phyloP scores from a whole-genome alignment of 2,797 vertebrate species.

The Scolopax bukidnonensis region DNA sequence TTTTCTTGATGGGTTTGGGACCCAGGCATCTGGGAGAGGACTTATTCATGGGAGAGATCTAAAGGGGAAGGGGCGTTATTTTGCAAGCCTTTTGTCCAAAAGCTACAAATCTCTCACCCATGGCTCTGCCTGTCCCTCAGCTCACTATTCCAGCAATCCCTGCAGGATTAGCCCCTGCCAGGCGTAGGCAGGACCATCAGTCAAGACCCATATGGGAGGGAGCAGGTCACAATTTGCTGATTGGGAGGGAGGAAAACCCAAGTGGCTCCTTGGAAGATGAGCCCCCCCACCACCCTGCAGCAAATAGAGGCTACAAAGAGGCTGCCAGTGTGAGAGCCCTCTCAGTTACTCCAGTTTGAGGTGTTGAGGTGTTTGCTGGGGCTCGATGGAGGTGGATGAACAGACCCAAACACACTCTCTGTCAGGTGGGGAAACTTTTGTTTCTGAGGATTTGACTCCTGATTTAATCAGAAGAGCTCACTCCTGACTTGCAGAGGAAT shows the following conservation, averaged over 20 bases:
- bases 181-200: neutral
- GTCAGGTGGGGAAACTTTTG: neutral
- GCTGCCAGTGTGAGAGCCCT: neutral
- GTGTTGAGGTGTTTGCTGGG: neutral
- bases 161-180: neutral
- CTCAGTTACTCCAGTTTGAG: neutral
- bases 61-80: neutral
- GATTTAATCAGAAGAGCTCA: neutral
- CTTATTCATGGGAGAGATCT: neutral
- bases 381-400: neutral
- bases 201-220: neutral
- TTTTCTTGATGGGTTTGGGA: neutral
- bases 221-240: neutral
- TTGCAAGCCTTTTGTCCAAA: neutral
- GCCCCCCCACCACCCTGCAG: neutral
- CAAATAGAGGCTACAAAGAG: neutral
- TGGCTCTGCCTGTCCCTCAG: neutral
- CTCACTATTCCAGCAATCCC: neutral
- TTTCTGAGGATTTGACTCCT: neutral
- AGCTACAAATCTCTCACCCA: neutral
- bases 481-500: neutral
- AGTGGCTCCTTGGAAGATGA: neutral
- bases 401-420: rapidly evolving
- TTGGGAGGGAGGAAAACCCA: neutral
- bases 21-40: neutral